Base-by-base conservation (phyloP, 2,797 vertebrate genomes). In the Xenentodon cancila region DNA sequence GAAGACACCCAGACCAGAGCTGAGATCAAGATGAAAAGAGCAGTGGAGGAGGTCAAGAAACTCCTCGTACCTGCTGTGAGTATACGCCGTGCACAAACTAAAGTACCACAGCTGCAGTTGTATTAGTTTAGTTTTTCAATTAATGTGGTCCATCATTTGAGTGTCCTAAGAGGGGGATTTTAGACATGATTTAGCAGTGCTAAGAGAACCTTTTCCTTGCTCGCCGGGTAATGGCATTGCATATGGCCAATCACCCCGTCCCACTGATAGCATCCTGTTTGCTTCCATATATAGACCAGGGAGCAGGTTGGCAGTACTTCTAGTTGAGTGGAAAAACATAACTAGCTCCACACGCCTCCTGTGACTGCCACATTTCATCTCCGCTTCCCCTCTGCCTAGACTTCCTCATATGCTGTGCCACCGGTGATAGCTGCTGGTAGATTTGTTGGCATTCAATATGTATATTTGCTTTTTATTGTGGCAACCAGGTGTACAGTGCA, bases 21-120 rank as follows among this genome's bases (percentile, higher is more conserved):
- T 0, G 94, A 95, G 87, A 89, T 94, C 84, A 94, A 94, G 88
- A 94, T 95, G 91, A 92, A 89, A 79, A 92, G 94, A 92, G 94
- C 94, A 0, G 92, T 95, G 64, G 94, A 94, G 82, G 94, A 95
- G 84, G 94, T 95, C 73, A 94, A 94, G 89, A 94, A 95, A 86
- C 92, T 95, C 44, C 93, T 95, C 30, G 94, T 95, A 69, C 94
- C 94, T 21, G 93, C 94, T 65, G 94, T 95, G 77, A 94, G 94
- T 94, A 83, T 62, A 58, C 48, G 47, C 49, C 81, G 30, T 45
- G 13, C 54, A 59, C 51, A 48, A 25, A 8, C 19, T 13, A 9
- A 49, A 19, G 7, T 1, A 52, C 20, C 20, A 58, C 3, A 2
- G 40, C 57, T 34, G 22, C 30, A 27, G 7, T 17, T 12, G 9